A percentile compares a stretch with the other conserved stretches of the same genome.
Evolutionary conservation across 2,113 vertebrate species (phyloP).

Genomic region (Alexandromys fortis): DNA sequence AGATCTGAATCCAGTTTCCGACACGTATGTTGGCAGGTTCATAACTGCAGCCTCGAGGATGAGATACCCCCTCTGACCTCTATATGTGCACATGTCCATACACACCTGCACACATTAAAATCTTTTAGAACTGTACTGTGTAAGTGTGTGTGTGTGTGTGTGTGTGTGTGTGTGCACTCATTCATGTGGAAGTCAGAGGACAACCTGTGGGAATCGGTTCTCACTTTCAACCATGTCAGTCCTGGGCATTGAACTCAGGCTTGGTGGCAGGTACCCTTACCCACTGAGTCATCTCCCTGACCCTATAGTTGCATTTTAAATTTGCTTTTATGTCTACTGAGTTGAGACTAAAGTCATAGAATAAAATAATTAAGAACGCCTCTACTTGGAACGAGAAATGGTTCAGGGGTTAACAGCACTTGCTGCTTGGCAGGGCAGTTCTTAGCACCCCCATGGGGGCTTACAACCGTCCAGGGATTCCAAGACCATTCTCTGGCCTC

Average conservation of each 20-base stretch:
- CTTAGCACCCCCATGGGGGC: too few relatives aligned
- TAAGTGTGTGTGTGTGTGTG: not conserved
- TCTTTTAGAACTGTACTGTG: not conserved
- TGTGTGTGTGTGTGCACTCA: too few relatives aligned
- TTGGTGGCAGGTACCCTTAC: not conserved
- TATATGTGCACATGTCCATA: not conserved
- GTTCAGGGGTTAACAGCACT: not conserved
- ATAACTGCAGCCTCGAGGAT: too few relatives aligned
- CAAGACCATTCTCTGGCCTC: not conserved
- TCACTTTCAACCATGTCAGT: not conserved
- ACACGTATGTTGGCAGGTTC: too few relatives aligned
- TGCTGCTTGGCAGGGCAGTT: not conserved
- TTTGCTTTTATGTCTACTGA: not conserved
- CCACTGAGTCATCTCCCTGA: not conserved
- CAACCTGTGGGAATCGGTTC: not conserved
- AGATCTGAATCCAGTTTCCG: not conserved
- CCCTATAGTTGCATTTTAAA: constrained; percentile 6
- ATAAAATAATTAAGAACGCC: constrained; percentile 6
- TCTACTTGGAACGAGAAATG: not conserved
- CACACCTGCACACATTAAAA: not conserved
- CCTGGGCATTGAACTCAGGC: not conserved
- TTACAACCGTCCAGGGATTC: not conserved
- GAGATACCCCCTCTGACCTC: not conserved
- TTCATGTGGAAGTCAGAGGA: not conserved
- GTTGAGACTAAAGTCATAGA: not conserved